Evolutionary conservation across 2,797 vertebrate genomes (phyloP), one percentile per base, ranked within the genome.

Genomic region (Cryptoprocta ferox): DNA sequence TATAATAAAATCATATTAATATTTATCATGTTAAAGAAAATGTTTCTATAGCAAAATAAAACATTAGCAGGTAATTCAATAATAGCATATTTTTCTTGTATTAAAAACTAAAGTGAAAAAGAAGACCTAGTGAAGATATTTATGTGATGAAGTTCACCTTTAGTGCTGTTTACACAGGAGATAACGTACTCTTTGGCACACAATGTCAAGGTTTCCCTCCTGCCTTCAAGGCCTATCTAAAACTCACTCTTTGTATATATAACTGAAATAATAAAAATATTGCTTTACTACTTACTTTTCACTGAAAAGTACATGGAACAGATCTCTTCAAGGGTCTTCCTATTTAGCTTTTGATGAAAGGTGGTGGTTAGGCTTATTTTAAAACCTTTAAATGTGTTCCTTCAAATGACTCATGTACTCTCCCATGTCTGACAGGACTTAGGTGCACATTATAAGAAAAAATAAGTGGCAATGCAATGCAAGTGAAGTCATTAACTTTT

Each of bases 141-240:
- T 94, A 6, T 84, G 61, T 93, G 66, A 61, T 91, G 37, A 96
- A 81, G 32, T 28, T 97, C 45, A 70, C 48, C 90, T 88, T 95
- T 61, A 92, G 37, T 92, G 15, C 53, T 94, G 16, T 94, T 97
- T 97, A 92, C 75, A 93, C 26, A 92, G 76, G 79, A 93, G 39
- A 91, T 75, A 19, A n/a, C 14, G 42, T 91, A 94, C 59, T 16
- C 92, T 88, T 96, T 93, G 82, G 21, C 53, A 91, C 63, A 80
- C 81, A 93, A 85, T 96, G 79, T 97, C 91, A 96, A 59, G 30
- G 65, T 76, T 97, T 91, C 19, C 16, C 11, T 97, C 75, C 63
- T 63, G 4, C 65, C 39, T 91, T 94, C 63, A 92, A 91, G 65
- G 82, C 39, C 70, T 6, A 0, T 56, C 73, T 37, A 61, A 61